Conservation (phyloP, 1,140 invertebrate genomes). For the Ceratosolen solmsi region DNA sequence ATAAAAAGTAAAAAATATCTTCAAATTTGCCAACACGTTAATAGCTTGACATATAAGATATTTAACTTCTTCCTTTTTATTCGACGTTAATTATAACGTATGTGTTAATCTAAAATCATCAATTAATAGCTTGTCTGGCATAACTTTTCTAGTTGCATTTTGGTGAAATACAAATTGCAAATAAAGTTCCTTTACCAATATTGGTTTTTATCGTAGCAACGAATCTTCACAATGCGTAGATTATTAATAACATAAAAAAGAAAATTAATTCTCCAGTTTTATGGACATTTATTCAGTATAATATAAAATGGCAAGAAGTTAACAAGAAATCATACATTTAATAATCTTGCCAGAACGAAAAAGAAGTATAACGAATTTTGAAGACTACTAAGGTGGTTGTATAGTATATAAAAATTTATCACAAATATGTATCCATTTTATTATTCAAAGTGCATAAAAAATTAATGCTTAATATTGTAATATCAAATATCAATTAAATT, state of each 20-base stretch:
- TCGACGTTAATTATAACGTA: neutral
- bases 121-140: conserved; percentile 8
- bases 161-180: conserved; percentile 42
- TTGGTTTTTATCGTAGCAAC: conserved; percentile 43
- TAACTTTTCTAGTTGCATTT: conserved; percentile 16
- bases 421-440: neutral
- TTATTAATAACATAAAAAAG: conserved; percentile 1
- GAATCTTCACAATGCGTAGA: conserved; percentile 33
- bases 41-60: conserved; percentile 21
- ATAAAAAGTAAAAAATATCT: conserved; percentile 18
- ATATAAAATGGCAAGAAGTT: neutral
- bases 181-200: conserved; percentile 49
- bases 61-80: conserved; percentile 17
- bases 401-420: neutral
- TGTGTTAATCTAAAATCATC: conserved; percentile 19
- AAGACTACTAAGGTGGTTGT: conserved; percentile 20
- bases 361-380: conserved; percentile 21
- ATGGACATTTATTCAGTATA: neutral
- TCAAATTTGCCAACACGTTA: conserved; percentile 20
- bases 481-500: neutral
- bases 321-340: neutral
- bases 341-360: conserved; percentile 40
- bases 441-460: neutral
- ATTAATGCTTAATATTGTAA: neutral
- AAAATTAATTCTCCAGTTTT: conserved; percentile 22